A percentile compares a stretch with the other conserved stretches of the same genome.
Evolutionary conservation across 2,113 vertebrate genomes (phyloP).

Genomic region (Emydocephalus ijimae): DNA sequence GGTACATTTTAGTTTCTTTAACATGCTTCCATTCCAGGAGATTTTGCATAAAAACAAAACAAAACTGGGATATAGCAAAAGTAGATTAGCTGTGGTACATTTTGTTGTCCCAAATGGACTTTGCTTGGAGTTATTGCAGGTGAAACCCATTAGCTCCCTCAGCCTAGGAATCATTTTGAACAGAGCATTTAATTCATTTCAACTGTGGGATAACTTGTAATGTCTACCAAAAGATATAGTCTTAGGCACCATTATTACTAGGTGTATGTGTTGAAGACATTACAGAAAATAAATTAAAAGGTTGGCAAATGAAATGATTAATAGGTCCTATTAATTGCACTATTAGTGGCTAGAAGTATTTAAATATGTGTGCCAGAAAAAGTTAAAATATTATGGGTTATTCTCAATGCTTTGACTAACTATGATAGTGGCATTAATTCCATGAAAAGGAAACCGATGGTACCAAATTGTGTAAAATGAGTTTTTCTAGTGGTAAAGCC

Average conservation of each 20-base stretch:
- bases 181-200: not conserved
- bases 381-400: not conserved
- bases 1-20: not conserved
- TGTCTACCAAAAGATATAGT: not conserved
- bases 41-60: not conserved
- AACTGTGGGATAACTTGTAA: not conserved
- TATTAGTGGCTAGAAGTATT: not conserved
- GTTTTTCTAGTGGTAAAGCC: not conserved
- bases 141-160: slow-evolving; percentile 11
- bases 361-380: not conserved
- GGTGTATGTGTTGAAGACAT: not conserved
- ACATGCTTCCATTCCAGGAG: not conserved
- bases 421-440: not conserved
- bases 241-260: not conserved
- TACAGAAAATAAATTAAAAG: not conserved
- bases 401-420: not conserved
- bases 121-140: not conserved
- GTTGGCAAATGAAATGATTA: not conserved
- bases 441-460: not conserved
- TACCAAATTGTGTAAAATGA: not conserved
- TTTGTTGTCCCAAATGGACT: slow-evolving; percentile 1
- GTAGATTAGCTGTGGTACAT: not conserved
- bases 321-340: not conserved
- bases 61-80: not conserved
- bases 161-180: not conserved